These are phyloP conservation scores for Meandrusa payeni DNA, from an alignment of 2,888 invertebrate species.

Conservation along the genomic window DNA sequence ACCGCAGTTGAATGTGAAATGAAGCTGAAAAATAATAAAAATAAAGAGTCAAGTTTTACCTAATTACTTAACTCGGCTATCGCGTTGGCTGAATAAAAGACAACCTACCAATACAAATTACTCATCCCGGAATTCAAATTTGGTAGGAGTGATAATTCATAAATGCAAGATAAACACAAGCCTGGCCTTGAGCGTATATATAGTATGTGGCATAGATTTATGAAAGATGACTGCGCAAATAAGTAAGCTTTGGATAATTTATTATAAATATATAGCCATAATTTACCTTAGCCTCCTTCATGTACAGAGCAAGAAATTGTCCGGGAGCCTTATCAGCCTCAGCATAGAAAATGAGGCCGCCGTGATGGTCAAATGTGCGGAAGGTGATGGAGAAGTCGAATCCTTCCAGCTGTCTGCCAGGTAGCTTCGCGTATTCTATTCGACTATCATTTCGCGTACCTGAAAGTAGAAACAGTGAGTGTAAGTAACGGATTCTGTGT, in stretches of 20 bases:
- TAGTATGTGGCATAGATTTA: no score
- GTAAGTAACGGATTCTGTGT: no score
- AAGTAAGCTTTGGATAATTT: no score
- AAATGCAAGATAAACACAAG: no score
- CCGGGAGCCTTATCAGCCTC: conserved; percentile 79
- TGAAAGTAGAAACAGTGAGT: conserved; percentile 41
- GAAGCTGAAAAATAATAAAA: conserved; percentile 81
- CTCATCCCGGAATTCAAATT: no score
- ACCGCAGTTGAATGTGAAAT: conserved; percentile 87
- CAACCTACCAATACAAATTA: no score
- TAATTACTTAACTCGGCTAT: no score
- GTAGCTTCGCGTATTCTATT: conserved; percentile 84
- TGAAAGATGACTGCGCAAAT: no score
- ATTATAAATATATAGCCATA: not conserved
- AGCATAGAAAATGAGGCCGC: conserved; percentile 93
- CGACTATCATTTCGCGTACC: conserved; percentile 86
- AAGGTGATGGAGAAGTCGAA: conserved; percentile 90
- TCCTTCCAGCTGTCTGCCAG: conserved; percentile 82
- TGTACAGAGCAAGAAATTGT: conserved; percentile 88
- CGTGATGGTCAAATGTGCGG: conserved; percentile 85
- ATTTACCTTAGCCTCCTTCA: conserved; percentile 86
- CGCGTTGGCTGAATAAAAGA: no score
- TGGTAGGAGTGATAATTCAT: no score
- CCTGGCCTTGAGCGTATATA: no score
- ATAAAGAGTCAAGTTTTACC: no score